Evolutionary conservation across 2,888 invertebrate genomes (phyloP), one percentile per base, ranked within the genome.

Genomic region (Tanytarsus gracilentus): DNA sequence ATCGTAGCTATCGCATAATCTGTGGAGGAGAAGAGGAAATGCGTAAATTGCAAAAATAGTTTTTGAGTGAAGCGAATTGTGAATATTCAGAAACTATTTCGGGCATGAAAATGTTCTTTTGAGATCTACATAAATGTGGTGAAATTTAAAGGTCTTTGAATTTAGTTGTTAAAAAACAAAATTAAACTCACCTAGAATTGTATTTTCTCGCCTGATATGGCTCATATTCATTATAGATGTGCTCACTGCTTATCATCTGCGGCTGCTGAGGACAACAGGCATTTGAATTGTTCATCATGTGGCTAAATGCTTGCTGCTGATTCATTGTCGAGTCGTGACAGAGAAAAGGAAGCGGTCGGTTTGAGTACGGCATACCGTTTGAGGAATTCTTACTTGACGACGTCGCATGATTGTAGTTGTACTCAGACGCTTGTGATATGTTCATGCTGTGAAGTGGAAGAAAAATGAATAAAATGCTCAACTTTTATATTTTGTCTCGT

Each of bases 1-100:
- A 65, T 74, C 74, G 62, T 72, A 74, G 62, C 74, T 74, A 62
- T 69, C 72, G 66, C 75, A 73, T 62, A 69, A 68, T 66, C 74
- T 69, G 55, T 1, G 23, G 48, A 18, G 5, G 44, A 18, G 11
- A 44, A 23, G 11, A 18, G 7, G 23, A 21, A 44, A 3, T 23
- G 11, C 18, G 18, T 23, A 21, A 23, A 44, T 18, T n/a, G 14
- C 4, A 11, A 36, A 40, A 36, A 36, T 36, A 36, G 16, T 36
- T 36, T n/a, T n/a, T n/a, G n/a, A n/a, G n/a, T n/a, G n/a, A n/a
- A n/a, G n/a, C n/a, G n/a, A n/a, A n/a, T n/a, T n/a, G n/a, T n/a
- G n/a, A n/a, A n/a, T n/a, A n/a, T n/a, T n/a, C n/a, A n/a, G n/a
- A n/a, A n/a, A n/a, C n/a, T n/a, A n/a, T n/a, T n/a, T n/a, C n/a